These are phyloP conservation scores for Lordiphosa andalusiaca DNA, from an alignment of 2,888 invertebrate genomes.

Conservation along the genomic window DNA sequence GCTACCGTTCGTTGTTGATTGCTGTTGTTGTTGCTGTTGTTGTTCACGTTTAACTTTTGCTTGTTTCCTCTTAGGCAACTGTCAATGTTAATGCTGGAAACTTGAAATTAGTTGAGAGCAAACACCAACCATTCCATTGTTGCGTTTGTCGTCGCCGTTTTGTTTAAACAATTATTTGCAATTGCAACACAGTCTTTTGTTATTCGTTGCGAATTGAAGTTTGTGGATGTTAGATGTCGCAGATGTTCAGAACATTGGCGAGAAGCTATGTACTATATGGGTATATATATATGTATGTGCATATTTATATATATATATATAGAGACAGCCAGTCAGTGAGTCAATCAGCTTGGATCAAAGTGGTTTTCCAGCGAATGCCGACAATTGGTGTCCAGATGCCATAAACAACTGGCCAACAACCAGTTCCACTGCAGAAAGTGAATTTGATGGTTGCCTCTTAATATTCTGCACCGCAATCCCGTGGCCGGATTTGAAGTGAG, in stretches of 20 bases:
- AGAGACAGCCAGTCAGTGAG: no score
- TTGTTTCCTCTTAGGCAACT: conserved; percentile 66
- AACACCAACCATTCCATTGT: not conserved
- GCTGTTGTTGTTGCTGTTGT: conserved; percentile 45
- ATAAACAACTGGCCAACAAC: no score
- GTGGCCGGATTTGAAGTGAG: no score
- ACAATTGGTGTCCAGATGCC: no score
- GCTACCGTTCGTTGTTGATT: conserved; percentile 42
- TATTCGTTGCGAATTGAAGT: conserved; percentile 43
- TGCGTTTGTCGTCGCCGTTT: not conserved
- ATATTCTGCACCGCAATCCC: no score
- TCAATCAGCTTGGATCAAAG: no score
- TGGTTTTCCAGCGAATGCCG: no score
- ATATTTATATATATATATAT: no score
- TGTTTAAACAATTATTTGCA: conserved; percentile 21
- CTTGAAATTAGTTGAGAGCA: conserved; percentile 40
- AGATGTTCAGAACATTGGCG: conserved; percentile 27
- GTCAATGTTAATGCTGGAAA: conserved; percentile 70
- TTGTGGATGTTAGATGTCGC: conserved; percentile 60
- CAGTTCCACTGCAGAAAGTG: no score
- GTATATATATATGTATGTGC: no score
- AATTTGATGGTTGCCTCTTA: no score
- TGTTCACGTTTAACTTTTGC: conserved; percentile 58
- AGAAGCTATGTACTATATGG: no score
- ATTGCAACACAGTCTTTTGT: conserved; percentile 25